Evolutionary conservation across 2,113 vertebrate species (phyloP), one percentile per base, ranked within the genome.

Genomic region (Psilopogon haemacephalus): DNA sequence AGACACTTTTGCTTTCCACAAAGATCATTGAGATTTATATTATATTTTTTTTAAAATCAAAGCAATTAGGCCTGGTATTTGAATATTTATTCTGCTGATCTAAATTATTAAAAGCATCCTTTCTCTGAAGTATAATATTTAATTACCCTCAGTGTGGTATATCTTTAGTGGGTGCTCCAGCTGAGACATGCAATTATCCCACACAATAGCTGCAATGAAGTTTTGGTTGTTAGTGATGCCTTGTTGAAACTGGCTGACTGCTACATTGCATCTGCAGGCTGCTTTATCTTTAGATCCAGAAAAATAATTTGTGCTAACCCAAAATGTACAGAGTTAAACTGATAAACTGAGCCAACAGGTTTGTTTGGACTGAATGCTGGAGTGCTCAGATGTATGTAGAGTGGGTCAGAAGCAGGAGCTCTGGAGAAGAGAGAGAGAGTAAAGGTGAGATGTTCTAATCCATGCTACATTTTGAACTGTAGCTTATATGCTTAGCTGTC

Each of bases 1-100:
- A 75, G 28, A 44, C 3, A 5, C 17, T 82, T 7, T 68, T 72
- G 26, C 32, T 92, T 87, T 90, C 70, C 58, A 30, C 70, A 14
- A 82, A 91, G 78, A 12, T 50, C 44, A 46, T 44, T 17, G 17
- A 17, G 42, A 44, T 48, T 64, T 28, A 33, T 54, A 67, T 32
- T 44, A 24, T 65, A 86, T 93, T 70, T 84, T 93, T 87, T 87
- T 87, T 72, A 63, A 93, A 93, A 91, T 30, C 71, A 82, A 82
- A 68, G 62, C 48, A 48, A 33, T 75, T 88, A 95, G 54, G 42
- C 27, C 67, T 14, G 21, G 18, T 50, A 68, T 74, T 79, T 88
- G 79, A 85, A 85, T 88, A 89, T 81, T 91, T 86, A 48, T 78
- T 93, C 35, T 72, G 55, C 85, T 67, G 40, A 82, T 78, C 52